Evolutionary conservation across 2,113 vertebrate species (phyloP), one percentile per base, ranked within the genome.

Genomic region (Lepidothrix coronata): DNA sequence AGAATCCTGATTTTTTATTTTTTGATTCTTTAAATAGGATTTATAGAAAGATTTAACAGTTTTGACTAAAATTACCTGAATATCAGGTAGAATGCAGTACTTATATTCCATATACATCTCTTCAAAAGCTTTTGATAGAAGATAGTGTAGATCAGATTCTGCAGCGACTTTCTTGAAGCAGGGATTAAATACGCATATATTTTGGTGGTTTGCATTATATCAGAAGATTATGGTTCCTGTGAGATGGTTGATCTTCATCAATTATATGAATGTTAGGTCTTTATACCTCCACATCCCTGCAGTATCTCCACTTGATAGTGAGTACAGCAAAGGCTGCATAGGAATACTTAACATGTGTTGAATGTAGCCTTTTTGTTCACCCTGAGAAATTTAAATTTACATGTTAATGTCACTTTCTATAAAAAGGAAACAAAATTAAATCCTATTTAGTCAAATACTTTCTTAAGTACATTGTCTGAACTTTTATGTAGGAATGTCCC

Each of bases 271-370:
- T 66, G 27, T 11, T 65, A 46, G 27, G 18, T 63, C 19, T 62
- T 31, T 67, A 9, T 23, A 31, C 5, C 4, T 83, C 17, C 12
- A 61, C 6, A 13, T 27, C 4, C 11, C 14, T 61, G 23, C 14
- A 70, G 23, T 51, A 63, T 67, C 2, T 5, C 1, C 1, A 1
- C 14, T 65, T 65, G 12, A 31, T 62, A 51, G 6, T 7, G 2
- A 41, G 18, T 61, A 58, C 27, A 2, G 1, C 14, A 30, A 3
- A 31, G 19, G 21, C 30, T 72, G 16, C 37, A 28, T 71, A 11
- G 19, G 25, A 70, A 58, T 66, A 33, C 7, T 49, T 27, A 66
- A 19, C 1, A 5, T 44, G 7, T 44, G 28, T 49, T 82, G 7
- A 67, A 41, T 76, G 10, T 70, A 28, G 4, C 16, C 9, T 62